A percentile compares a stretch with the other conserved stretches of the same genome.
Evolutionary conservation across 92 coral and sea anemone species (phyloP).

Genomic region (Scolanthus callimorphus): DNA sequence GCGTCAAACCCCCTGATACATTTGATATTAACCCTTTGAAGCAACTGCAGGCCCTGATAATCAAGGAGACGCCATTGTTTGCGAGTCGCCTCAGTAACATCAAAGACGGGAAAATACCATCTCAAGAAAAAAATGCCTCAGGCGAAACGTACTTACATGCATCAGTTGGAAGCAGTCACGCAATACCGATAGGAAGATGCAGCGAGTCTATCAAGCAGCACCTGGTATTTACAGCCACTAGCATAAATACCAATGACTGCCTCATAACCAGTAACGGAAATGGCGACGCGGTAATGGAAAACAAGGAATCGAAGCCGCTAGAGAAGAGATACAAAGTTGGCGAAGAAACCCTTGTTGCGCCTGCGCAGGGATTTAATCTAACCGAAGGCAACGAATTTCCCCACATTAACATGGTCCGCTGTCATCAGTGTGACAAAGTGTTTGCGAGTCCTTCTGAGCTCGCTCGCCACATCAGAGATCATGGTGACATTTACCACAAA

Average conservation of each 20-base stretch:
- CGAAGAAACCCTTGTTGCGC: not conserved
- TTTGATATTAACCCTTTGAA: slow-evolving; percentile 22
- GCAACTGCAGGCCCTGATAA: slow-evolving; percentile 36
- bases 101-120: not conserved
- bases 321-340: not conserved
- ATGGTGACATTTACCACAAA: slow-evolving; percentile 3
- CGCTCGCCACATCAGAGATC: slow-evolving; percentile 17
- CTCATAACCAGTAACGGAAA: not conserved
- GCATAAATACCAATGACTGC: no score
- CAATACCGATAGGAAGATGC: not conserved
- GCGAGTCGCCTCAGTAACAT: slow-evolving; percentile 19
- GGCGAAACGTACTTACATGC: not conserved
- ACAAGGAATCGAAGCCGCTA: not conserved
- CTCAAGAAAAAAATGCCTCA: no score
- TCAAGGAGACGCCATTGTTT: slow-evolving; percentile 29
- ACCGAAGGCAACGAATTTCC: not conserved
- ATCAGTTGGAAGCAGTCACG: not conserved
- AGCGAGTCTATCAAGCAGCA: slow-evolving; percentile 4
- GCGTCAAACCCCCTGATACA: no score
- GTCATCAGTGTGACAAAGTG: slow-evolving; percentile 13
- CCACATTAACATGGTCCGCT: not conserved
- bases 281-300: not conserved
- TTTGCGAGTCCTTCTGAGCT: slow-evolving; percentile 22
- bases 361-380: not conserved
- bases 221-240: no score